Conservation (phyloP, 2,797 vertebrate genomes). For the Coregonus suidteri region DNA sequence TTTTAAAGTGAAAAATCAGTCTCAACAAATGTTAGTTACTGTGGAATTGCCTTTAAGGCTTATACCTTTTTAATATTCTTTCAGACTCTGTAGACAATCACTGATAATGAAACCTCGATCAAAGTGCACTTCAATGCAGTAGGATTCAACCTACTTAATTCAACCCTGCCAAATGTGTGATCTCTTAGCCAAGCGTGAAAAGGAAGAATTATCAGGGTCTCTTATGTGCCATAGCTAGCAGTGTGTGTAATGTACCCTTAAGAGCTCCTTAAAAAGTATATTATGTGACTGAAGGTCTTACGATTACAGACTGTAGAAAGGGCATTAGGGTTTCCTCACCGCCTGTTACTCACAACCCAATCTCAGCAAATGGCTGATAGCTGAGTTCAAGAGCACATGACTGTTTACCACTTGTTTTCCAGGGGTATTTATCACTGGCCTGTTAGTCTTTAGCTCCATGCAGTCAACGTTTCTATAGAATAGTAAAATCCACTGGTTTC, state of each 20-base stretch:
- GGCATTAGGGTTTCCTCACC: too few relatives aligned
- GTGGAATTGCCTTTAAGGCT: neutral
- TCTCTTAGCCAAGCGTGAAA: slow-evolving; percentile 40
- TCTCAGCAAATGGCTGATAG: too few relatives aligned
- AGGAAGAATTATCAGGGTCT: slow-evolving; percentile 43
- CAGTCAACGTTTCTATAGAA: too few relatives aligned
- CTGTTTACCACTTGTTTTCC: too few relatives aligned
- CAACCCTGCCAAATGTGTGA: neutral
- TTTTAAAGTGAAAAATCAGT: too few relatives aligned
- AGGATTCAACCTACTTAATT: neutral
- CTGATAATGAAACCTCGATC: neutral
- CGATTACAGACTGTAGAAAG: neutral
- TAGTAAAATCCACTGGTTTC: too few relatives aligned
- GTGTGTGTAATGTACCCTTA: slow-evolving; percentile 15
- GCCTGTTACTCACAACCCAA: too few relatives aligned
- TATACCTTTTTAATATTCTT: neutral
- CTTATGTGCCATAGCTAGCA: slow-evolving; percentile 45
- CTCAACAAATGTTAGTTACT: too few relatives aligned
- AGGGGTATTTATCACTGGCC: too few relatives aligned
- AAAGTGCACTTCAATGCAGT: neutral
- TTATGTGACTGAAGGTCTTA: neutral
- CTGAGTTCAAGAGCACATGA: too few relatives aligned
- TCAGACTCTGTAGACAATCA: neutral
- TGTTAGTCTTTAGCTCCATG: too few relatives aligned
- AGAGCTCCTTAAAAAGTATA: neutral